Evolutionary conservation across 2,797 vertebrate genomes (phyloP), one percentile per base, ranked within the genome.

Genomic region (Liparis tanakae): DNA sequence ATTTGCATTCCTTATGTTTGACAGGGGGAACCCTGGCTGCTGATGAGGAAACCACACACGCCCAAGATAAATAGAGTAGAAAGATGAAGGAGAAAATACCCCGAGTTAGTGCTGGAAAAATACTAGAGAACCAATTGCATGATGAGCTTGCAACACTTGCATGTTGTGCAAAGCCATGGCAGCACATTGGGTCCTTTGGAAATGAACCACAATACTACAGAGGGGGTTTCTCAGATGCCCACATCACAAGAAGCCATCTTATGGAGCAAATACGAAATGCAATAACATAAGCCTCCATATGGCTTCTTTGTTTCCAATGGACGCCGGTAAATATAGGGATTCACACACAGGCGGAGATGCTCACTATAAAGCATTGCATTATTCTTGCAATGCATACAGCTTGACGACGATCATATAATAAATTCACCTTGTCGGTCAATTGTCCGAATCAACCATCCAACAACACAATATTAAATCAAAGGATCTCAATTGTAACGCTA

Each of bases 211-310:
- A 72, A 62, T 25, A 75, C 67, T 14, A 66, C 60, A 72, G 51
- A 66, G 58, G 76, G 72, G 69, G 9, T 79, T 76, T 78, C 78
- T 81, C 72, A 1, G 43, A 37, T 76, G 73, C 33, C 54, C 78
- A 81, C 81, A 71, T 69, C 59, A 53, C 34, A 78, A 88, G 91
- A 60, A 76, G 88, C 88, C 92, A 92, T 93, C 83, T 91, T 92
- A 90, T 37, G 50, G 80, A 88, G 85, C 88, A 80, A 63, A 51
- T 41, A 72, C 18, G n/a, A 62, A 78, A 84, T 81, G 74, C 74
- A 66, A 44, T 37, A 44, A 69, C 84, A 86, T 53, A 77, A 79
- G 46, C 80, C 69, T 74, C 80, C 85, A 81, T 70, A 72, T 73
- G 73, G 77, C 51, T 74, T 64, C 59, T 72, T 6, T 39, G 62